Base-by-base conservation (phyloP, 2,797 vertebrate genomes). In the Mormyrops boulengeri region DNA sequence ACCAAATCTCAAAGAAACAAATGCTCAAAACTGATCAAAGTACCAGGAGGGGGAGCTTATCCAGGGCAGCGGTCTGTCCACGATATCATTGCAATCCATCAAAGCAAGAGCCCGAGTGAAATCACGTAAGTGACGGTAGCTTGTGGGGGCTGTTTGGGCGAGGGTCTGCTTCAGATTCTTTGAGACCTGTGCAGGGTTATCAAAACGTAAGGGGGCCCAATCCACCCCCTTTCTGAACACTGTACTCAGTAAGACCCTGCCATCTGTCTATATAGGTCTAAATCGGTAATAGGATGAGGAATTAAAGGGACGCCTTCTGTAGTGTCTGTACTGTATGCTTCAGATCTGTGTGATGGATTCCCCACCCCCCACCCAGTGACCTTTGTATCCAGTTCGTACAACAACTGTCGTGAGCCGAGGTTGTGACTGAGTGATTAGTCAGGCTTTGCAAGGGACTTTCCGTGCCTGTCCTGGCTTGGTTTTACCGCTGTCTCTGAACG, bases 1-100 rank as follows among this genome's bases (percentile, higher is more conserved):
- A 85, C 19, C 17, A 57, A 77, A 89, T 84, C 34, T n/a, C 49
- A 22, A 11, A 80, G 89, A 87, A 89, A 88, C 26, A 87, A 87
- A 84, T 87, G 73, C 86, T 49, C 57, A 73, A 52, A 88, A 84
- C 12, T 22, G 41, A 88, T 85, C 14, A 88, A 62, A 80, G 73
- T 52, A 7, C 12, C 44, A 3, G 44, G 19, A 6, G 38, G 7
- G 84, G 87, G 9, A 0, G 52, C 17, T 69, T 30, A 55, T 90
- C 9, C 41, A 5, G 17, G 30, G 11, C 38, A 55, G 44, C 44
- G 38, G 14, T 55, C 19, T 77, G 49, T 66, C 34, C 8, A 2
- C 17, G n/a, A 49, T 77, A 4, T 82, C 47, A 19, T 19, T 26
- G 85, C 30, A 38, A 47, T 89, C 30, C 50, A 22, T 57, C 66